These are phyloP conservation scores for Empis livida DNA, from an alignment of 2,888 invertebrate genomes.

Conservation along the genomic window DNA sequence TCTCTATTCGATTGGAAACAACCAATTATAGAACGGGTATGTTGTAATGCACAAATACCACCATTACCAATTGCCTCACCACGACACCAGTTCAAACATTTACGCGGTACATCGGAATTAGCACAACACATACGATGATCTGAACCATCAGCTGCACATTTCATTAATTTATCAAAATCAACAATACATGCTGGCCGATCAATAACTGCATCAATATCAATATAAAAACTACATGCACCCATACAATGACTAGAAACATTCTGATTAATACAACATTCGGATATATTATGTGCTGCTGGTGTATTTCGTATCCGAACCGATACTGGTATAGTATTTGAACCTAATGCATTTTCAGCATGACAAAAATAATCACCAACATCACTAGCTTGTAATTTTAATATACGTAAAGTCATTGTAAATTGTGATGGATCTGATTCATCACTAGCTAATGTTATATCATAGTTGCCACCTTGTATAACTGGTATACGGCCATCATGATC, in stretches of 20 bases:
- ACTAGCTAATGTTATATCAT: constrained; percentile 46
- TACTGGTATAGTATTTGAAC: constrained; percentile 56
- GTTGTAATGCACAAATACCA: constrained; percentile 54
- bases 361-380: constrained; percentile 75
- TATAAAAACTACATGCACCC: constrained; percentile 70
- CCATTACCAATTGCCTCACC: constrained; percentile 55
- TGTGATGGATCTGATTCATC: constrained; percentile 52
- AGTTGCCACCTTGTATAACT: constrained; percentile 65
- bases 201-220: constrained; percentile 72
- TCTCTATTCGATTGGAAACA: constrained; percentile 73
- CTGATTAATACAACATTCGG: constrained; percentile 66
- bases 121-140: constrained; percentile 79
- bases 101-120: constrained; percentile 62
- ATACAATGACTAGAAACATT: constrained; percentile 68
- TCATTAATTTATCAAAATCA: constrained; percentile 76
- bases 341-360: constrained; percentile 73
- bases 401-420: constrained; percentile 61
- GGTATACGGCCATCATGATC: constrained; percentile 61
- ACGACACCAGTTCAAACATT: constrained; percentile 73
- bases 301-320: constrained; percentile 55
- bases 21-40: constrained; percentile 61
- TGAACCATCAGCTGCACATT: constrained; percentile 67
- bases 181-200: constrained; percentile 67
- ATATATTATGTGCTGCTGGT: constrained; percentile 54
- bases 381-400: constrained; percentile 53